phyloP scores from a whole-genome alignment of 2,888 invertebrate genomes.

The Shargacucullia verbasci region DNA sequence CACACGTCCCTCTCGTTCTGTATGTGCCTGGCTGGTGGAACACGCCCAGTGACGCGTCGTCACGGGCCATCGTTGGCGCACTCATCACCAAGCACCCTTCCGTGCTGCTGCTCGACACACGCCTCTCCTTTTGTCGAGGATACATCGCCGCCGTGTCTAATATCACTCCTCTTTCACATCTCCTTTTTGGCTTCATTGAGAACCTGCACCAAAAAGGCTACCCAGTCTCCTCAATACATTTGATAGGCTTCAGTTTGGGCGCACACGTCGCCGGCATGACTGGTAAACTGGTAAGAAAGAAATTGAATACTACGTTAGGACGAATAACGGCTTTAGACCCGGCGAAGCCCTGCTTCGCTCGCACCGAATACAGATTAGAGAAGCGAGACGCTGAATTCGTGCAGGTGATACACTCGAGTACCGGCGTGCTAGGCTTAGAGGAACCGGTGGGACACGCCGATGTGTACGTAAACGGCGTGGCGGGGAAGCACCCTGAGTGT shows the following conservation, averaged over 20 bases:
- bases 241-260: slow-evolving; percentile 90
- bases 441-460: slow-evolving; percentile 77
- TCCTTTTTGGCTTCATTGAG: slow-evolving; percentile 68
- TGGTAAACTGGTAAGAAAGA: slow-evolving; percentile 71
- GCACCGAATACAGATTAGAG: slow-evolving; percentile 65
- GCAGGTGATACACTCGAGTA: slow-evolving; percentile 80
- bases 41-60: slow-evolving; percentile 76
- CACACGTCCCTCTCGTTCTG: slow-evolving; percentile 59
- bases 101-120: slow-evolving; percentile 76
- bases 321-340: slow-evolving; percentile 81
- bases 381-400: slow-evolving; percentile 76
- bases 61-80: slow-evolving; percentile 70
- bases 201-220: slow-evolving; percentile 69
- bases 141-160: slow-evolving; percentile 76
- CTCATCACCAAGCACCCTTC: slow-evolving; percentile 67
- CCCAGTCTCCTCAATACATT: slow-evolving; percentile 83
- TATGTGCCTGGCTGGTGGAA: slow-evolving; percentile 85
- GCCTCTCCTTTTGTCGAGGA: slow-evolving; percentile 74
- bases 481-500: slow-evolving; percentile 77
- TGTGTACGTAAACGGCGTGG: slow-evolving; percentile 80
- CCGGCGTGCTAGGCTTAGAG: slow-evolving; percentile 77
- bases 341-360: slow-evolving; percentile 78
- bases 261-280: slow-evolving; percentile 90
- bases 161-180: slow-evolving; percentile 70
- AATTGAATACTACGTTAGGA: slow-evolving; percentile 66